Conservation (phyloP, 2,113 vertebrate species). For the Ahaetulla prasina region DNA sequence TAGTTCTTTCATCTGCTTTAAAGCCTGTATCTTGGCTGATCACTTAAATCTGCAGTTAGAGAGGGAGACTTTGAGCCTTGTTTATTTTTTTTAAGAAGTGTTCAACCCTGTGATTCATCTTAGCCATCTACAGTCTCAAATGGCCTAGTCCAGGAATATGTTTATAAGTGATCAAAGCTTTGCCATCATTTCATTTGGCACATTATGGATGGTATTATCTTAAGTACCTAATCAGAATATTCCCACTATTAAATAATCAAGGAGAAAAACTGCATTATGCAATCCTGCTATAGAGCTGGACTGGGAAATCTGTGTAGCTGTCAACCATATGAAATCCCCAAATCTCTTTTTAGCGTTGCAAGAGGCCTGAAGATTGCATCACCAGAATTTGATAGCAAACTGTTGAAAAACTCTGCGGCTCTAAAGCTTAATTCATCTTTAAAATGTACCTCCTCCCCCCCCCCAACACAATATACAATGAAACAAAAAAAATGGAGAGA, state of each 20-base stretch:
- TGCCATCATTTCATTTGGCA: not conserved
- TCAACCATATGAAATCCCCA: not conserved
- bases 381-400: not conserved
- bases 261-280: not conserved
- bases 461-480: not conserved
- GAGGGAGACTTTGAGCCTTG: not conserved
- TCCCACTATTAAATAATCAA: not conserved
- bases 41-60: not conserved
- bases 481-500: not conserved
- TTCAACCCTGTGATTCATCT: not conserved
- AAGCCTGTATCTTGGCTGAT: not conserved
- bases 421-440: not conserved
- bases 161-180: not conserved
- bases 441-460: not conserved
- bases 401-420: not conserved
- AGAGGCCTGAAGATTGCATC: not conserved
- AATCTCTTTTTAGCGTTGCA: not conserved
- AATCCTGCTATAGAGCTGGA: not conserved
- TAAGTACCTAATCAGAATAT: not conserved
- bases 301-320: not conserved
- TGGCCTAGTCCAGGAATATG: not conserved
- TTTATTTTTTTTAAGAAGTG: not conserved
- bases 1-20: not conserved
- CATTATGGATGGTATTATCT: not conserved
- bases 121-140: not conserved